A percentile compares a stretch with the other conserved stretches of the same genome.
Evolutionary conservation across 2,113 vertebrate species (phyloP).

Genomic region (Atrichornis clamosus): DNA sequence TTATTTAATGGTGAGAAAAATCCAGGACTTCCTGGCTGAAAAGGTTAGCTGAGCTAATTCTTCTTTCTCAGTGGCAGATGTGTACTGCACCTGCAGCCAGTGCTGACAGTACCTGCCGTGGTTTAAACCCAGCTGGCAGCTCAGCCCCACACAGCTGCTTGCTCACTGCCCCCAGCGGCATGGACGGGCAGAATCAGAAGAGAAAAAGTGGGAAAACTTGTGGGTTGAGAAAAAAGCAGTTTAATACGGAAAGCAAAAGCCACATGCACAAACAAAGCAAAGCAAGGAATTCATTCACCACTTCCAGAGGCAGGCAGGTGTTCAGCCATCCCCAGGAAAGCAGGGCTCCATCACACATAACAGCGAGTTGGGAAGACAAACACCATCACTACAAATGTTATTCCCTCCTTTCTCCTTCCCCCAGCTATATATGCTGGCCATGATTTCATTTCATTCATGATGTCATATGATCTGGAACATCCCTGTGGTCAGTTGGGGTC

Average conservation of each 20-base stretch:
- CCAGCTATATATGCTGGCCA: neutral
- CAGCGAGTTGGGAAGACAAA: neutral
- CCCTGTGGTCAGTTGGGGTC: neutral
- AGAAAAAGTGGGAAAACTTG: neutral
- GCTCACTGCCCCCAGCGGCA: accelerated
- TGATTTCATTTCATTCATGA: neutral
- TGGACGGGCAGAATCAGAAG: no score
- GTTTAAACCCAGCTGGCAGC: neutral
- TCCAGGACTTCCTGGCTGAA: neutral
- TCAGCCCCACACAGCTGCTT: neutral
- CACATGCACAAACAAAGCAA: neutral
- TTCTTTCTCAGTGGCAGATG: neutral
- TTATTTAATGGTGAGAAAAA: neutral
- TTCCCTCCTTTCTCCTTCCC: neutral
- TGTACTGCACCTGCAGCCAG: neutral
- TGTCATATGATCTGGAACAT: accelerated
- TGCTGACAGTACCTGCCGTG: neutral
- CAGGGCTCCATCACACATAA: neutral
- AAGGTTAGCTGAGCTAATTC: neutral
- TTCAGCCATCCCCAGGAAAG: neutral
- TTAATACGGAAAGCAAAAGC: neutral
- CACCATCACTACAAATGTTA: neutral
- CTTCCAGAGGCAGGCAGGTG: neutral
- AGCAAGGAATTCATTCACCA: neutral
- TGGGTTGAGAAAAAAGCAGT: neutral